Base-by-base conservation (phyloP, 2,113 vertebrate genomes). In the Terrapene triunguis region DNA sequence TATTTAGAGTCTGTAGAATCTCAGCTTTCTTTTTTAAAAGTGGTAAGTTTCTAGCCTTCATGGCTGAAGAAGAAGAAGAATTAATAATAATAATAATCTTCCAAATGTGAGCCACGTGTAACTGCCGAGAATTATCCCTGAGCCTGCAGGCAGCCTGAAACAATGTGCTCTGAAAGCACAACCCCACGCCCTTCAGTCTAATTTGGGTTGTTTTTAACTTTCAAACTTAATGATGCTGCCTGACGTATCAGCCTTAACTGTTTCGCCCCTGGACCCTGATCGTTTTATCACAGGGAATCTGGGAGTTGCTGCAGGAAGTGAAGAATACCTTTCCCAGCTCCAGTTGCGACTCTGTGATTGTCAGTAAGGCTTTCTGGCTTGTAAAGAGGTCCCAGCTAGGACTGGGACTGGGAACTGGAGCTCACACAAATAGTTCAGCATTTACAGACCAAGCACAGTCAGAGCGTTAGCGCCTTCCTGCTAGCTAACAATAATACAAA, bases 181-280 rank as follows among this genome's bases (percentile, higher is more conserved):
- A 14, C 42, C 42, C 12, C 24, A 42, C 10, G 14, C 44, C 72
- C 74, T 24, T 76, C 24, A 21, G 22, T 47, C 17, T 44, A 0
- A 1, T 38, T n/a, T 78, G 24, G 27, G n/a, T 72, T 72, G 65
- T 21, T 57, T 42, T 0, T 0, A 22, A 51, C 9, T 80, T 50
- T 57, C 0, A 0, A 12, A 27, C 42, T 0, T 6, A 42, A 50
- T 1, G 0, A 19, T 0, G 1, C 10, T 0, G 1, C 8, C 8
- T 51, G 25, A 42, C 1, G 4, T 21, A 44, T 38, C 76, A 17
- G 3, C 1, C 1, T 50, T 29, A 47, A 25, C 42, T 47, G 22
- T 78, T 78, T 32, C 6, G 10, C 21, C 32, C 79, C 48, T 22
- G 9, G n/a, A 38, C 35, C n/a, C n/a, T 38, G 35, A 21, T 72